A percentile compares a stretch with the other conserved stretches of the same genome.
Conservation (phyloP, 1,140 invertebrate genomes). For the Teleogryllus occipitalis region DNA sequence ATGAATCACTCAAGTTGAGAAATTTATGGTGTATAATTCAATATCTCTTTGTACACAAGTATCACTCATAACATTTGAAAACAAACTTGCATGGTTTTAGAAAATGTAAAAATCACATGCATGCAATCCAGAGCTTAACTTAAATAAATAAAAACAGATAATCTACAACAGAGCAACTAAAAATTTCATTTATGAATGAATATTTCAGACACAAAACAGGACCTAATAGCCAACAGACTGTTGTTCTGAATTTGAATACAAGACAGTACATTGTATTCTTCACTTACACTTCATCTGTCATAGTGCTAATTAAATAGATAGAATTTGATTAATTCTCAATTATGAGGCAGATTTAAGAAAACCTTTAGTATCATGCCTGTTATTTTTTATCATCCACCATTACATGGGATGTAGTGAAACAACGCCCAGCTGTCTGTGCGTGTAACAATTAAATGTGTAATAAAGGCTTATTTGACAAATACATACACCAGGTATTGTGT, state of each 20-base stretch:
- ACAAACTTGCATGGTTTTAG: background rate
- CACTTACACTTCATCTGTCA: too few species aligned
- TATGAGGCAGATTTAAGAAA: too few species aligned
- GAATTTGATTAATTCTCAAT: too few species aligned
- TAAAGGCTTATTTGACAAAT: too few species aligned
- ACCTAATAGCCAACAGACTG: background rate
- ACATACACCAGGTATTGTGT: too few species aligned
- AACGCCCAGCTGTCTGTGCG: background rate
- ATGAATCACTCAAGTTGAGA: background rate
- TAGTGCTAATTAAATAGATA: too few species aligned
- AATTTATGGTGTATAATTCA: background rate
- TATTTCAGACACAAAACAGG: background rate
- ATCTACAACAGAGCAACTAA: background rate
- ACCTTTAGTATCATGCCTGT: too few species aligned
- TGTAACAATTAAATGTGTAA: background rate
- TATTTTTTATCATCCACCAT: too few species aligned
- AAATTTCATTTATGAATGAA: background rate
- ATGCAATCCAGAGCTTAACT: background rate
- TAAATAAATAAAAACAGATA: constrained; percentile 2
- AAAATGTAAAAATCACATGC: background rate
- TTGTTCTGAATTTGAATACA: too few species aligned
- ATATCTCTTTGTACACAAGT: background rate
- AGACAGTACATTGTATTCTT: too few species aligned
- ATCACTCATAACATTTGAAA: background rate
- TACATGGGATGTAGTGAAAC: too few species aligned